Conservation (phyloP, 2,888 invertebrate genomes). For the Alentia gelatinosa region DNA sequence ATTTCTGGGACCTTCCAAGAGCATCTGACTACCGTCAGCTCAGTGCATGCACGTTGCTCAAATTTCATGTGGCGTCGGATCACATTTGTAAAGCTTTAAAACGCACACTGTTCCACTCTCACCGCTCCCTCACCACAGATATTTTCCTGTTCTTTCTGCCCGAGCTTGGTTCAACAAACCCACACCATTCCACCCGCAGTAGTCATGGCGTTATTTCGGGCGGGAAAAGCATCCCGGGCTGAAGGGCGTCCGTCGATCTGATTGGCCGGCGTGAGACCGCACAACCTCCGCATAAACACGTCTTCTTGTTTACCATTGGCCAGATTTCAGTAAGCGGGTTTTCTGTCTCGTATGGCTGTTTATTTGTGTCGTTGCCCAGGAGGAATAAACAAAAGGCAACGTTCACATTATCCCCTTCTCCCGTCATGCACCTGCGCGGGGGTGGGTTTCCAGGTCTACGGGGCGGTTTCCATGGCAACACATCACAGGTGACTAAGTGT, state of each 20-base stretch:
- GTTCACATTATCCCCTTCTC: background rate
- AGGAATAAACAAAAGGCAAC: conserved; percentile 6
- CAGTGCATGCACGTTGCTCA: too few species aligned
- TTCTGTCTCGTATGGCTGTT: background rate
- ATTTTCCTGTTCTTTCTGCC: background rate
- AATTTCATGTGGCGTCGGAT: background rate
- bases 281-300: conserved; percentile 29
- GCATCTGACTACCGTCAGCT: too few species aligned
- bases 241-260: background rate
- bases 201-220: background rate
- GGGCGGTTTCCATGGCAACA: background rate
- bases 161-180: background rate
- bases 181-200: background rate
- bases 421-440: background rate
- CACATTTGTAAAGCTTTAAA: background rate
- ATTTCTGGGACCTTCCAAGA: too few species aligned
- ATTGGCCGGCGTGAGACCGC: background rate
- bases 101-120: background rate
- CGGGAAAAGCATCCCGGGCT: background rate
- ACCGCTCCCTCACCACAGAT: background rate
- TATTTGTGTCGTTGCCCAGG: background rate
- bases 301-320: conserved; percentile 13
- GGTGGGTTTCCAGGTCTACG: background rate
- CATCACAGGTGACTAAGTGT: background rate
- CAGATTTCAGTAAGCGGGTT: background rate